Conservation (phyloP, 2,888 invertebrate species). For the Cyclophora albipunctata region DNA sequence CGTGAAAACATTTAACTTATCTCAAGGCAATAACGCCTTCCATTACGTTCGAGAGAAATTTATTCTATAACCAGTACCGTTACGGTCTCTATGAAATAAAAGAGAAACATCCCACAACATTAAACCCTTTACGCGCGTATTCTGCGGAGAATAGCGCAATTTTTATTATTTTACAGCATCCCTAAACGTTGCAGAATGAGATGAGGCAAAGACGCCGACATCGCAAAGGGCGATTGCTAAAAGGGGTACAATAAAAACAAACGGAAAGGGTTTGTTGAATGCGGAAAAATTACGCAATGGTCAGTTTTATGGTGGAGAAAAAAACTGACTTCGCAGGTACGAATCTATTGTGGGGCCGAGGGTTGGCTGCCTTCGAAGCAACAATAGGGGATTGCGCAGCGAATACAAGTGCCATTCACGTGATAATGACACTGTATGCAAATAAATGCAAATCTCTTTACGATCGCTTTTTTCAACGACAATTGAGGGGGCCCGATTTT, state of each 20-base stretch:
- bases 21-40: conserved; percentile 36
- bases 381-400: conserved; percentile 32
- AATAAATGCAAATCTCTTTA: conserved; percentile 60
- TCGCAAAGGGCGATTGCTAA: conserved; percentile 28
- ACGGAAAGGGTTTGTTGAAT: conserved; percentile 73
- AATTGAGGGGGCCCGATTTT: conserved; percentile 34
- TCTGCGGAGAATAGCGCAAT: conserved; percentile 67
- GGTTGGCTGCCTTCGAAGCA: conserved; percentile 20
- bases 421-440: conserved; percentile 56
- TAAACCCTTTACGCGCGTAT: conserved; percentile 68
- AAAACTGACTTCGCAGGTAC: conserved; percentile 66
- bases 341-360: conserved; percentile 42
- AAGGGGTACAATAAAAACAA: conserved; percentile 68
- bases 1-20: conserved; percentile 50
- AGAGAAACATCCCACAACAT: conserved; percentile 53
- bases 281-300: conserved; percentile 72
- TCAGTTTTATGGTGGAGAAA: conserved; percentile 52
- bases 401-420: conserved; percentile 48
- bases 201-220: conserved; percentile 65
- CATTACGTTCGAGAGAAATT: conserved; percentile 50
- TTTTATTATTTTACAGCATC: conserved; percentile 66
- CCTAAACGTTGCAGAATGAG: conserved; percentile 60
- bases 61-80: conserved; percentile 51
- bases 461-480: conserved; percentile 33
- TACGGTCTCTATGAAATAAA: conserved; percentile 53